A percentile compares a stretch with the other conserved stretches of the same genome.
phyloP scores from a whole-genome alignment of 1,140 invertebrate genomes.

The Spodoptera litura region DNA sequence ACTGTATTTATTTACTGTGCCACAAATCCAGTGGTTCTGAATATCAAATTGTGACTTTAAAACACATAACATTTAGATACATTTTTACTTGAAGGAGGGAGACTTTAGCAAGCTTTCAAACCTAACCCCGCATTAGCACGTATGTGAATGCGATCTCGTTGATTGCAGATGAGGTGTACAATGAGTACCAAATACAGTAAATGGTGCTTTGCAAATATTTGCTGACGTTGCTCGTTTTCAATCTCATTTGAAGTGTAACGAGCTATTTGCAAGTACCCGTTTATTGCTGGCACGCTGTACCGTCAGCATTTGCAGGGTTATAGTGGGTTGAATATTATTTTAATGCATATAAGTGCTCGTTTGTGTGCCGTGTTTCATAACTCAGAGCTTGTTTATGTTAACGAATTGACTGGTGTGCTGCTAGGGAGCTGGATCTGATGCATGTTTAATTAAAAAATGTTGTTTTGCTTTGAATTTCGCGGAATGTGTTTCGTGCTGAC shows the following conservation, averaged over 20 bases:
- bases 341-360: conserved; percentile 24
- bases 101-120: neutral
- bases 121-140: conserved; percentile 10
- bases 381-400: conserved; percentile 6
- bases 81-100: too few relatives aligned
- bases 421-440: too few relatives aligned
- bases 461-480: neutral
- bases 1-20: too few relatives aligned
- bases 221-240: conserved; percentile 49
- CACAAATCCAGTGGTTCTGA: too few relatives aligned
- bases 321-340: conserved; percentile 40
- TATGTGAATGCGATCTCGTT: conserved; percentile 12
- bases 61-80: too few relatives aligned
- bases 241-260: conserved; percentile 61
- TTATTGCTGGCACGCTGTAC: conserved; percentile 43
- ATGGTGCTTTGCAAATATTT: conserved; percentile 53
- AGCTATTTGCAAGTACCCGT: conserved; percentile 53
- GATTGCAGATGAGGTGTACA: conserved; percentile 14
- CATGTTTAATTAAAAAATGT: neutral
- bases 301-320: conserved; percentile 36
- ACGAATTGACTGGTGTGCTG: conserved; percentile 4
- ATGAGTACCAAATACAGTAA: conserved; percentile 36
- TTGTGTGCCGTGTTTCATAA: conserved; percentile 25
- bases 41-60: too few relatives aligned
- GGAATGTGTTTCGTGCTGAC: neutral